A percentile compares a stretch with the other conserved stretches of the same genome.
Conservation (phyloP, 2,113 vertebrate species). For the Megaleporinus macrocephalus region DNA sequence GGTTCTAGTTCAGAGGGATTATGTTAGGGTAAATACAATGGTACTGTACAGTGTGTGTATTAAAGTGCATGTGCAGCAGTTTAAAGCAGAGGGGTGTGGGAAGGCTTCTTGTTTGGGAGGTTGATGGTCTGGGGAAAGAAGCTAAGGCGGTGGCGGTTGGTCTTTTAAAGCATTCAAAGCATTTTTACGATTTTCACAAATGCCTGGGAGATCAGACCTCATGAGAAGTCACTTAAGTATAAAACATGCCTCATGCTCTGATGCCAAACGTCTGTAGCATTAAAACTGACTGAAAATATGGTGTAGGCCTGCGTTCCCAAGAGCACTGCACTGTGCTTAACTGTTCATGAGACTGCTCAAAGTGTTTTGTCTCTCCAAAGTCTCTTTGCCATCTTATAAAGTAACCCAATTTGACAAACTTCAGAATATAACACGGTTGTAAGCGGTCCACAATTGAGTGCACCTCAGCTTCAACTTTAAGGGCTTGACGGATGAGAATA, state of each 20-base stretch:
- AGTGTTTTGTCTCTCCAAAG: background rate
- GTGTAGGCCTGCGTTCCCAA: conserved; percentile 10
- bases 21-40: no score
- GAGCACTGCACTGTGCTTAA: background rate
- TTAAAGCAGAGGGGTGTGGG: no score
- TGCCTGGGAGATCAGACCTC: background rate
- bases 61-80: no score
- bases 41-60: no score
- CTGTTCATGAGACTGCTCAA: background rate
- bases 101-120: no score
- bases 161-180: no score
- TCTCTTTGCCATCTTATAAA: background rate
- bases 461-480: background rate
- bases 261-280: background rate
- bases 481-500: background rate
- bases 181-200: no score
- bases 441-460: background rate
- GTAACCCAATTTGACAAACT: conserved; percentile 23
- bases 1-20: no score
- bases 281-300: background rate
- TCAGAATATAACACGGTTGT: conserved; percentile 27
- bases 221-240: background rate
- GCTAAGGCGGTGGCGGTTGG: no score
- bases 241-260: background rate
- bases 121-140: no score